Conservation (phyloP, 30 jellyfish, hydroid and myxozoan genomes). For the Cassiopea xamachana region DNA sequence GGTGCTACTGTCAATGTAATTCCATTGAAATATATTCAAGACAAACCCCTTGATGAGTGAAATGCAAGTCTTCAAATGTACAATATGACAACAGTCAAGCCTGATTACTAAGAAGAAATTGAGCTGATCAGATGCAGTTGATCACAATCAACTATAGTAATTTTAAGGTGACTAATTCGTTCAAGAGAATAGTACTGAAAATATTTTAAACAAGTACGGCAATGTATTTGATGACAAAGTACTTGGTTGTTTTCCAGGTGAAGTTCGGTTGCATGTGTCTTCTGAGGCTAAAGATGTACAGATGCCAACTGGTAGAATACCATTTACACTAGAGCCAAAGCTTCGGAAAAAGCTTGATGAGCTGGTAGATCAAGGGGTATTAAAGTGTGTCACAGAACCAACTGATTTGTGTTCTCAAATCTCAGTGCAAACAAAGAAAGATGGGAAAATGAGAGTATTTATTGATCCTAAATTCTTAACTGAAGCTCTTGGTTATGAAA, state of each 20-base stretch:
- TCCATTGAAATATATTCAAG: slow-evolving; percentile 3
- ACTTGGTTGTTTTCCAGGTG: slow-evolving; percentile 42
- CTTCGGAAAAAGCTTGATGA: slow-evolving; percentile 31
- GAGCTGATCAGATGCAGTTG: slow-evolving; percentile 20
- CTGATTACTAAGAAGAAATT: slow-evolving; percentile 20
- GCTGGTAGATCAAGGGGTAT: slow-evolving; percentile 38
- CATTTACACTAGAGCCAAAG: slow-evolving; percentile 26
- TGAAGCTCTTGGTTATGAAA: slow-evolving; percentile 28
- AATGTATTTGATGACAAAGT: slow-evolving; percentile 14
- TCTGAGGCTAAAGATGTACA: slow-evolving; percentile 36
- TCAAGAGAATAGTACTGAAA: slow-evolving; percentile 21
- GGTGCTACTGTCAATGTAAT: neutral
- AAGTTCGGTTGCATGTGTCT: slow-evolving; percentile 15
- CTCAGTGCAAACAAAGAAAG: slow-evolving; percentile 35
- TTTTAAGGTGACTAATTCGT: slow-evolving; percentile 15
- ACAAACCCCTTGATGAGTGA: neutral
- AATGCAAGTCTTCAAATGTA: slow-evolving; percentile 13
- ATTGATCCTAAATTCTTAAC: slow-evolving; percentile 8
- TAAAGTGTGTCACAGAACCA: slow-evolving; percentile 51
- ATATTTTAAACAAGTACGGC: slow-evolving; percentile 13
- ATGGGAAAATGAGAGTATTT: slow-evolving; percentile 23
- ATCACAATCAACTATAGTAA: slow-evolving; percentile 18
- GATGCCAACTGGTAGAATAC: slow-evolving; percentile 41
- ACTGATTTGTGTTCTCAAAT: slow-evolving; percentile 52
- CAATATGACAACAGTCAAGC: slow-evolving; percentile 14